phyloP scores from a whole-genome alignment of 2,113 vertebrate species.

The Leucoraja erinaceus region DNA sequence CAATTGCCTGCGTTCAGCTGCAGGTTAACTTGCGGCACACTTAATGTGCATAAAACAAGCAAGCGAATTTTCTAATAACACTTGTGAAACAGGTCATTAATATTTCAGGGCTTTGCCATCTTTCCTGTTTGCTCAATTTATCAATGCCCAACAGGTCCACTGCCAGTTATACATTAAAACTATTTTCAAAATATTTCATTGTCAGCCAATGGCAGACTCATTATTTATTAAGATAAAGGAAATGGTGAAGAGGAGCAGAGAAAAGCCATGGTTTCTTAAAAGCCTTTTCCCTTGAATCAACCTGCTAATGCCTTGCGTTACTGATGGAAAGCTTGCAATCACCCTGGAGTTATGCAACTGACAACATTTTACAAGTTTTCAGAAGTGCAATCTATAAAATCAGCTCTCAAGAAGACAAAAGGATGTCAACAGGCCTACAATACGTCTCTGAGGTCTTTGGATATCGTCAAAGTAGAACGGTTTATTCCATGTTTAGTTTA shows the following conservation, averaged over 20 bases:
- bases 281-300: constrained; percentile 44
- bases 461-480: neutral
- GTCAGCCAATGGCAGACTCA: constrained; percentile 97
- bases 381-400: neutral
- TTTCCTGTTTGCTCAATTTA: constrained; percentile 82
- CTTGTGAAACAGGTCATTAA: constrained; percentile 76
- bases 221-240: constrained; percentile 99
- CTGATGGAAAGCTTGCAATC: constrained; percentile 37
- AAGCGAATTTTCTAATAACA: constrained; percentile 72
- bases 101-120: constrained; percentile 91
- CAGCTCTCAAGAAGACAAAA: neutral
- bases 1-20: neutral
- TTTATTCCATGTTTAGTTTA: neutral
- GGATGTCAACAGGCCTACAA: neutral
- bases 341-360: constrained; percentile 7
- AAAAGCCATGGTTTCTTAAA: constrained; percentile 70
- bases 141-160: constrained; percentile 90
- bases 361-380: constrained; percentile 28
- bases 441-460: neutral
- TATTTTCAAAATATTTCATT: constrained; percentile 99
- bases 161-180: constrained; percentile 98
- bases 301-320: constrained; percentile 6
- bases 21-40: constrained; percentile 30
- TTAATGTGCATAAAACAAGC: constrained; percentile 43
- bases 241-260: constrained; percentile 76